A percentile compares a stretch with the other conserved stretches of the same genome.
Evolutionary conservation across 2,797 vertebrate species (phyloP).

Genomic region (Podarcis lilfordi): DNA sequence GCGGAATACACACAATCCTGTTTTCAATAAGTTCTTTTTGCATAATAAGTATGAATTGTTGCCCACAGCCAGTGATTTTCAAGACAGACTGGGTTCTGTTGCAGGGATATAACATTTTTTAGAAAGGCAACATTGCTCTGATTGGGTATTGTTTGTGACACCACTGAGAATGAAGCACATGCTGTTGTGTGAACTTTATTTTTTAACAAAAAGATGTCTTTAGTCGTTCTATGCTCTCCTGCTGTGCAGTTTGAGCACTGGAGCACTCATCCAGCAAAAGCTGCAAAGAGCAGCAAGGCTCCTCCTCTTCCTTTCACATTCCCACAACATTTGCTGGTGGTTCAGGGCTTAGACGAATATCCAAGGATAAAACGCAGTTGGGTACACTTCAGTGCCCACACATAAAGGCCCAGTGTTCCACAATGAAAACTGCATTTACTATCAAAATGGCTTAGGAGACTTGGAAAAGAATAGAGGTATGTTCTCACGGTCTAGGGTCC

Average conservation of each 20-base stretch:
- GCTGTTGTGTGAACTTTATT: not conserved
- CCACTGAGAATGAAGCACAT: not conserved
- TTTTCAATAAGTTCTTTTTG: not conserved
- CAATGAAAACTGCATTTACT: not conserved
- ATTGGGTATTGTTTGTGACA: not conserved
- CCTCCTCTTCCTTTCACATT: not conserved
- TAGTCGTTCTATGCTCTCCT: not conserved
- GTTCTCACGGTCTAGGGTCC: not conserved
- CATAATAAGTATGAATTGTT: not conserved
- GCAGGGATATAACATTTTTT: not conserved
- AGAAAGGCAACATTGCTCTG: not conserved
- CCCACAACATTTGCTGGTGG: not conserved
- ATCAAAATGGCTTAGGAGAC: not conserved
- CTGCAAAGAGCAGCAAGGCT: not conserved
- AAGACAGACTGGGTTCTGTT: not conserved
- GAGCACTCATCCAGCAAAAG: not conserved
- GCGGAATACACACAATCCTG: too few species aligned
- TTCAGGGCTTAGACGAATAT: constrained; percentile 1
- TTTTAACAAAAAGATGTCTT: not conserved
- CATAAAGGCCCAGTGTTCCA: not conserved
- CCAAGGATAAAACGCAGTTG: not conserved
- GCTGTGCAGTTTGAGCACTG: not conserved
- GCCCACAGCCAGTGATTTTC: not conserved
- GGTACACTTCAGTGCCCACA: not conserved
- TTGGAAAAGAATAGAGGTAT: not conserved